These are phyloP conservation scores for Lathronympha strigana DNA, from an alignment of 2,888 invertebrate genomes.

Conservation along the genomic window DNA sequence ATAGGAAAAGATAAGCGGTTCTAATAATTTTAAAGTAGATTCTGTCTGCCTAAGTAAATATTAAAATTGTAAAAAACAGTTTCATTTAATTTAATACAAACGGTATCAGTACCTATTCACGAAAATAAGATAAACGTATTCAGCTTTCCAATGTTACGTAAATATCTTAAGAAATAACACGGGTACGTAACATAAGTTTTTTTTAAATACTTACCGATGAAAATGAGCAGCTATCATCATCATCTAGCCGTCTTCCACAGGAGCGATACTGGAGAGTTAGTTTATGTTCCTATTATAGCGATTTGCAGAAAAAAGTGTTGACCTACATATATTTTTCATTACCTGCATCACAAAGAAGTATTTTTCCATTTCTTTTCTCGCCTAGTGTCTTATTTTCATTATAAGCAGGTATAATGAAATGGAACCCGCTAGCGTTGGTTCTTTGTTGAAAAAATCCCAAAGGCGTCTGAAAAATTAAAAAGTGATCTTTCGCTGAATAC, in stretches of 20 bases:
- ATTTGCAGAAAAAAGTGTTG: constrained; percentile 62
- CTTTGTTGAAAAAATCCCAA: constrained; percentile 57
- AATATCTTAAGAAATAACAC: constrained; percentile 28
- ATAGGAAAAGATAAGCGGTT: neutral
- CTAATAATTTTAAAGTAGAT: neutral
- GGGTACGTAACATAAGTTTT: constrained; percentile 33
- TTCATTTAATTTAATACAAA: neutral
- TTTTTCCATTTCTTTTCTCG: constrained; percentile 60
- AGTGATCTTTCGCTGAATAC: constrained; percentile 41
- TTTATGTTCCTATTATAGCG: constrained; percentile 54
- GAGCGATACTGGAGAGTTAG: constrained; percentile 62
- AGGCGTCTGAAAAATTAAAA: constrained; percentile 53
- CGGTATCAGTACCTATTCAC: constrained; percentile 9
- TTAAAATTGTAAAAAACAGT: neutral
- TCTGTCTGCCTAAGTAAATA: neutral
- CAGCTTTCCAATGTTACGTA: constrained; percentile 31
- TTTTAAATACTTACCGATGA: too few relatives aligned
- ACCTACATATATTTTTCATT: constrained; percentile 72
- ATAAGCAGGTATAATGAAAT: constrained; percentile 57
- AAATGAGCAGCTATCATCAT: too few relatives aligned
- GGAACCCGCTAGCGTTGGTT: constrained; percentile 51
- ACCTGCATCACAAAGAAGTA: constrained; percentile 68
- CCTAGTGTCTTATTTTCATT: constrained; percentile 60
- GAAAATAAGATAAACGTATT: constrained; percentile 18
- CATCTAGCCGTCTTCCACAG: too few relatives aligned